Percentiles rank a stretch among this genome's conserved stretches.
These are phyloP conservation scores for Scophthalmus maximus DNA, from an alignment of 2,113 vertebrate species.

Conservation along the genomic window DNA sequence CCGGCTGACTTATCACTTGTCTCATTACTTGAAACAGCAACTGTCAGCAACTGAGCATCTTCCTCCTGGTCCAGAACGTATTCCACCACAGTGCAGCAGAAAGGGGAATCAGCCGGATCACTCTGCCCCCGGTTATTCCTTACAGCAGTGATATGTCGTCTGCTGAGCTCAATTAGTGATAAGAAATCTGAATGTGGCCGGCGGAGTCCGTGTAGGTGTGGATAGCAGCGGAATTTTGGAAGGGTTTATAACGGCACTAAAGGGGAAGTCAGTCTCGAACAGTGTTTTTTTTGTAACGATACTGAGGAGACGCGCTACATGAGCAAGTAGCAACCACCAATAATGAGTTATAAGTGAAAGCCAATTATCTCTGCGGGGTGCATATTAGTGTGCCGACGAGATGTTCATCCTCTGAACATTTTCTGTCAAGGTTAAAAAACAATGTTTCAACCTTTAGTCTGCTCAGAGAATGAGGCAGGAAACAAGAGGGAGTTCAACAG, in stretches of 20 bases:
- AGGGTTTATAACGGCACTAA: constrained; percentile 1
- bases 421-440: constrained; percentile 71
- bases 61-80: constrained; percentile 55
- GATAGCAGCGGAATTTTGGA: no score
- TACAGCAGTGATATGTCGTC: constrained; percentile 13
- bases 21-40: constrained; percentile 70
- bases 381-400: constrained; percentile 42
- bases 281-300: constrained; percentile 12
- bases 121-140: constrained; percentile 23
- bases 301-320: constrained; percentile 40
- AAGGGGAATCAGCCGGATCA: constrained; percentile 51
- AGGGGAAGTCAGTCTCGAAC: constrained; percentile 10
- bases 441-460: constrained; percentile 59
- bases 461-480: constrained; percentile 33
- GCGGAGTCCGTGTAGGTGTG: constrained; percentile 1
- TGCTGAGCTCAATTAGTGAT: constrained; percentile 53
- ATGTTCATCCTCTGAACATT: constrained; percentile 36
- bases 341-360: constrained; percentile 65
- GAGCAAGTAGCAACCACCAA: constrained; percentile 37
- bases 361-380: constrained; percentile 61
- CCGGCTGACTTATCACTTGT: constrained; percentile 71
- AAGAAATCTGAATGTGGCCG: constrained; percentile 29
- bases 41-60: constrained; percentile 65
- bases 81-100: constrained; percentile 52
- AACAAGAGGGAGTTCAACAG: constrained; percentile 61